Base-by-base conservation (phyloP, 2,888 invertebrate species). In the Caenorhabditis afra region DNA sequence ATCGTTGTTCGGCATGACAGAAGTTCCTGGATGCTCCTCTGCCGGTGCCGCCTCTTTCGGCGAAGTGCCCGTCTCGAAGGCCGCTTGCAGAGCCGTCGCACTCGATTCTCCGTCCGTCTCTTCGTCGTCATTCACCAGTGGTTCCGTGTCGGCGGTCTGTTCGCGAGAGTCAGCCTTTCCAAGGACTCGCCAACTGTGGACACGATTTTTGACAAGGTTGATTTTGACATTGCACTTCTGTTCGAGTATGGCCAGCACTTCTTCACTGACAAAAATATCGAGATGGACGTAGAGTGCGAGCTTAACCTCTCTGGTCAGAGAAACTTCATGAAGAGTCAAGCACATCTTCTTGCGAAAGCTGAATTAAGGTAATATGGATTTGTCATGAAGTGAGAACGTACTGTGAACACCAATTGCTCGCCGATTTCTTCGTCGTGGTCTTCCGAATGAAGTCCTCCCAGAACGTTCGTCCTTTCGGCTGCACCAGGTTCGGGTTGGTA, bases 321-420 rank as follows among this genome's bases (percentile, higher is more conserved):
- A 18, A 62, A 64, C 62, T 3, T 55, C 47, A 12, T 71, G 57
- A 14, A 71, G 71, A 0, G 10, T 44, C 11, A 55, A 37, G 20
- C 55, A 49, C 71, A 71, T 71, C n/a, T 53, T 47, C 12, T 71
- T 71, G 37, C 71, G 71, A 23, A 62, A 71, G 12, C 70, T 70
- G 62, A 0, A 39, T 37, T 41, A 57, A 5, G 18, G 44, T 29
- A 3, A 4, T 16, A 0, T 14, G 41, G 18, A 16, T 20, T 23
- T 59, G n/a, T 37, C 23, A 14, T 23, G 8, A 16, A 20, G 44
- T 22, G 10, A 58, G 39, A 49, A 50, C 70, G 53, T 23, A 70
- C 70, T 71, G 71, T 11, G 71, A 71, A 14, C 45, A 41, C 71
- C 71, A 71, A 44, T 71, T 71, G 14, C 22, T 23, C 0, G 55